Evolutionary conservation across 2,113 vertebrate genomes (phyloP).

Genomic region (Gymnorhina tibicen): DNA sequence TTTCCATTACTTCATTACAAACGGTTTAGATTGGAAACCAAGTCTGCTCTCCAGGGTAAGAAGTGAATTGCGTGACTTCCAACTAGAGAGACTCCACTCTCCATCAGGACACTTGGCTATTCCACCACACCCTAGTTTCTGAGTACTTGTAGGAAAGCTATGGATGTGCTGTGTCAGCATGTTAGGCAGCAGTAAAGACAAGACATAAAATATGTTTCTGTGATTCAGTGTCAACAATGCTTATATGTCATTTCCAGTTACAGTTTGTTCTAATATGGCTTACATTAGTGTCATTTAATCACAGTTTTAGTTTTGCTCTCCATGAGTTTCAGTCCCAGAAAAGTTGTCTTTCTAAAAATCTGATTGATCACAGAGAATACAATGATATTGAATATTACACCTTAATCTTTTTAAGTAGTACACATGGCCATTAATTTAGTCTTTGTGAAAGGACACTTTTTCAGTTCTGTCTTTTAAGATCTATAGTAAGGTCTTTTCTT

Average conservation of each 20-base stretch:
- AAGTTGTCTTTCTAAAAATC: not conserved
- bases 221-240: not conserved
- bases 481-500: conserved; percentile 41
- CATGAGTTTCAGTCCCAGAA: not conserved
- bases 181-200: not conserved
- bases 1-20: conserved; percentile 51
- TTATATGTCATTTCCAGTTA: conserved; percentile 8
- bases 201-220: not conserved
- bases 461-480: conserved; percentile 28
- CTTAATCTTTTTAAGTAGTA: not conserved
- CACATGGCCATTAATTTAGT: not conserved
- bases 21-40: not conserved
- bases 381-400: not conserved
- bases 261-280: conserved; percentile 3
- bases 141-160: not conserved
- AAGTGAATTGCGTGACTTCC: not conserved
- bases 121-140: not conserved
- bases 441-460: conserved; percentile 3
- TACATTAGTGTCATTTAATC: not conserved
- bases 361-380: not conserved
- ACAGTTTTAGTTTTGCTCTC: not conserved
- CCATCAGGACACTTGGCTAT: not conserved
- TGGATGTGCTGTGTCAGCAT: conserved; percentile 30
- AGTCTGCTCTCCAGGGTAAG: not conserved
- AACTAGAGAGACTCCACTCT: not conserved